phyloP scores from a whole-genome alignment of 1,140 invertebrate species.

The Solenopsis invicta region DNA sequence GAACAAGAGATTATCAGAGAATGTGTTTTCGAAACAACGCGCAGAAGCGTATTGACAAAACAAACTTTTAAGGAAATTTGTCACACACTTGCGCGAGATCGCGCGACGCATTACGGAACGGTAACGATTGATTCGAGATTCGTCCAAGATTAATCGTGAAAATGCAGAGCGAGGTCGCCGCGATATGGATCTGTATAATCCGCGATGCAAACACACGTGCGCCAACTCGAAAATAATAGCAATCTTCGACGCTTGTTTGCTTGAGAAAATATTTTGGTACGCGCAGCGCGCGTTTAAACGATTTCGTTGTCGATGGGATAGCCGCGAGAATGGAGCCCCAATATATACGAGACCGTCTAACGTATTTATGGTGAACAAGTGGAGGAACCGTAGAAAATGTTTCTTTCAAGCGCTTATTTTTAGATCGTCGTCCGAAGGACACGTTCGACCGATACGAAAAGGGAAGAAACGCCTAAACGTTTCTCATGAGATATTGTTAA shows the following conservation, averaged over 20 bases:
- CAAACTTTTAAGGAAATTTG: not conserved
- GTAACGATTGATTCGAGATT: not conserved
- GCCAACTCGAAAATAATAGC: slow-evolving; percentile 53
- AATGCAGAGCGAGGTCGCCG: not conserved
- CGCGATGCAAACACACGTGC: slow-evolving; percentile 28
- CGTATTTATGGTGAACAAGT: slow-evolving; percentile 61
- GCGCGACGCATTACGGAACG: too few relatives aligned
- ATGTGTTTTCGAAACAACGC: slow-evolving; percentile 48
- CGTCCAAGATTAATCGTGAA: not conserved
- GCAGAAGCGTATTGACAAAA: not conserved
- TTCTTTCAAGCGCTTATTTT: slow-evolving; percentile 43
- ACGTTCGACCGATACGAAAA: not conserved
- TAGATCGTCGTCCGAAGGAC: slow-evolving; percentile 34
- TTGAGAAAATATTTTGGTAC: slow-evolving; percentile 60
- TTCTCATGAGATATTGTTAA: not conserved
- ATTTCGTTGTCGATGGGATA: slow-evolving; percentile 43
- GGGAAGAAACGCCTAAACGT: not conserved
- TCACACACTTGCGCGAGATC: too few relatives aligned
- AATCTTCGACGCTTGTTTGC: slow-evolving; percentile 52
- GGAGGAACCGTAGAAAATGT: slow-evolving; percentile 23
- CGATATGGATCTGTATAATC: not conserved
- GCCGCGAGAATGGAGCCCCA: slow-evolving; percentile 15
- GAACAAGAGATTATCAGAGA: slow-evolving; percentile 20
- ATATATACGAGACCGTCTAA: slow-evolving; percentile 53
- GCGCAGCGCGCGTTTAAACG: slow-evolving; percentile 23